phyloP scores from a whole-genome alignment of 2,113 vertebrate species.

The Sinocyclocheilus maitianheensis region DNA sequence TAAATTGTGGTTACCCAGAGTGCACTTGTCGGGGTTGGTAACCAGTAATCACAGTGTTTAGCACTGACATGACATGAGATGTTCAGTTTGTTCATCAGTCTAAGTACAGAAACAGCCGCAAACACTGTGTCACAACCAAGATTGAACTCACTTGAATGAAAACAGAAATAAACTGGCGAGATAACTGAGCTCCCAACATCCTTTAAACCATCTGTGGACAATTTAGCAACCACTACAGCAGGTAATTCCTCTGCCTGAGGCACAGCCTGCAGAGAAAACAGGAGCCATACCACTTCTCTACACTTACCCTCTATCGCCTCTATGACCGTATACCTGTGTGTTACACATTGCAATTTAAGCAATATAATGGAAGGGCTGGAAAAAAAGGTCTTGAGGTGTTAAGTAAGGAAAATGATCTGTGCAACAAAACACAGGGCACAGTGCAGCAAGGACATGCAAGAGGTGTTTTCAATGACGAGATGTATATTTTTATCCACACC shows the following conservation, averaged over 20 bases:
- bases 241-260: conserved; percentile 56
- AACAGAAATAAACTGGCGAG: conserved; percentile 50
- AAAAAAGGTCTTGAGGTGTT: neutral
- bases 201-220: conserved; percentile 46
- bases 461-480: neutral
- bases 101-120: conserved; percentile 72
- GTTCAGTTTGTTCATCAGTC: conserved; percentile 68
- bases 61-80: conserved; percentile 62
- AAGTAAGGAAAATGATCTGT: neutral
- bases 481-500: neutral
- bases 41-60: conserved; percentile 73
- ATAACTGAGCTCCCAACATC: conserved; percentile 28
- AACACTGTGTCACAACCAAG: conserved; percentile 68
- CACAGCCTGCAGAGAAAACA: conserved; percentile 49
- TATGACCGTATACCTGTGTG: neutral
- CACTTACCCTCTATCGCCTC: conserved; percentile 32
- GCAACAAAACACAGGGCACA: neutral
- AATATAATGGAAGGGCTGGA: neutral
- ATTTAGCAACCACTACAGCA: conserved; percentile 52
- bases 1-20: conserved; percentile 67
- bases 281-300: neutral
- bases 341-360: neutral
- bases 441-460: neutral
- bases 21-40: conserved; percentile 65
- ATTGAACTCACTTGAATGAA: conserved; percentile 61